Evolutionary conservation across 2,888 invertebrate species (phyloP).

Genomic region (Lottia gigantea): DNA sequence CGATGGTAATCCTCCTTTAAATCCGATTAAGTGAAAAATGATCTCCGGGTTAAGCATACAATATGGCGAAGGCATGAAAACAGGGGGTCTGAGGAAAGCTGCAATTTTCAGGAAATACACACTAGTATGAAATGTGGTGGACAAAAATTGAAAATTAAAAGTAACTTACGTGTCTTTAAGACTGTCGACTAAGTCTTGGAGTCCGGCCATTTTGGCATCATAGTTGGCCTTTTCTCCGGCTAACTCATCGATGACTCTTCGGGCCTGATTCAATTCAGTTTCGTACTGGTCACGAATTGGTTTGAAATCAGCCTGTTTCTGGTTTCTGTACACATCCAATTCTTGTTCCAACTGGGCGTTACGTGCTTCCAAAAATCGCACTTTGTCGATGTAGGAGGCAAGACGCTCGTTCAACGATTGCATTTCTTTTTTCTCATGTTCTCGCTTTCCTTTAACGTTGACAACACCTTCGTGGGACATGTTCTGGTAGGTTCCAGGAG

Average conservation of each 20-base stretch:
- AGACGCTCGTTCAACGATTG: slow-evolving; percentile 71
- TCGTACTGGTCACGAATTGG: slow-evolving; percentile 68
- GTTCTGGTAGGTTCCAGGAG: slow-evolving; percentile 37
- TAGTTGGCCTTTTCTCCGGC: slow-evolving; percentile 68
- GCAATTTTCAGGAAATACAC: too few species aligned
- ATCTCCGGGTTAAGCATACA: too few species aligned
- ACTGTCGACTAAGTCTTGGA: slow-evolving; percentile 68
- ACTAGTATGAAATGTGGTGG: too few species aligned
- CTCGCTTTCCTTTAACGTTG: slow-evolving; percentile 67
- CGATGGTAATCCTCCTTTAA: too few species aligned
- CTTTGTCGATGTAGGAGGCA: slow-evolving; percentile 71
- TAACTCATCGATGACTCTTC: slow-evolving; percentile 68
- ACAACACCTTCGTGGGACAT: slow-evolving; percentile 63
- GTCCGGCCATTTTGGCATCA: slow-evolving; percentile 67
- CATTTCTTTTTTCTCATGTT: slow-evolving; percentile 70
- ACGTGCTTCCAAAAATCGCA: slow-evolving; percentile 65
- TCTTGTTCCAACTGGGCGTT: slow-evolving; percentile 62
- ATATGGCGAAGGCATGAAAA: too few species aligned
- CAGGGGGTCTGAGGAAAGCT: too few species aligned
- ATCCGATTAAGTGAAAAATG: too few species aligned
- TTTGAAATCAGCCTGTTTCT: slow-evolving; percentile 56
- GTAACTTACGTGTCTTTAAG: slow-evolving; percentile 43
- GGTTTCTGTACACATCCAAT: slow-evolving; percentile 54
- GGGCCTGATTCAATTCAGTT: slow-evolving; percentile 68
- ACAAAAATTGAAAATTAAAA: not conserved